phyloP scores from a whole-genome alignment of 2,113 vertebrate genomes.

The Platichthys flesus region DNA sequence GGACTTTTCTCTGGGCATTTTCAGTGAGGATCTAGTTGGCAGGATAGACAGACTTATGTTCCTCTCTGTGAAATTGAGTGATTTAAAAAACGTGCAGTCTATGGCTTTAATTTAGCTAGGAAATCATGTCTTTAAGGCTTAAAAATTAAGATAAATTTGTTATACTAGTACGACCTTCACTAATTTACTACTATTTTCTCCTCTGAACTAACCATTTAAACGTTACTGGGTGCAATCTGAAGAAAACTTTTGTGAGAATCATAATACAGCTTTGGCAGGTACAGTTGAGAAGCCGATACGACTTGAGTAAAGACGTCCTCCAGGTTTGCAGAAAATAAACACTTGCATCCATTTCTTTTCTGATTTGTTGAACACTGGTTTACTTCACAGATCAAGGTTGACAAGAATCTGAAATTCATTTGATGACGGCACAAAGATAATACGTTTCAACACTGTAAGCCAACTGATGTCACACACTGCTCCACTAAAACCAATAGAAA shows the following conservation, averaged over 20 bases:
- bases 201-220: neutral
- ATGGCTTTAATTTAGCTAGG: neutral
- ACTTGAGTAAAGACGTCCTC: neutral
- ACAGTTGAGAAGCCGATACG: no score
- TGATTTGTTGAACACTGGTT: neutral
- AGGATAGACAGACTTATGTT: neutral
- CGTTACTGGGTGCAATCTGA: neutral
- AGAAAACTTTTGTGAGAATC: no score
- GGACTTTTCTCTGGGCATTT: neutral
- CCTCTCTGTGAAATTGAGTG: neutral
- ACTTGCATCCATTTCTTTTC: neutral
- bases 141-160: neutral
- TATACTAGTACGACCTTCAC: neutral
- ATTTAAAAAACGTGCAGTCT: neutral
- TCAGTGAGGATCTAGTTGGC: neutral
- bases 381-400: neutral
- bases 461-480: neutral
- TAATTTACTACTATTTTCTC: neutral
- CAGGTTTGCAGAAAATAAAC: constrained; percentile 5
- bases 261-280: no score
- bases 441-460: neutral
- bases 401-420: neutral
- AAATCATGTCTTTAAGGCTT: neutral
- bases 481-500: neutral
- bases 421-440: constrained; percentile 11